phyloP scores from a whole-genome alignment of 2,113 vertebrate species.

The Colistium nudipinnis region DNA sequence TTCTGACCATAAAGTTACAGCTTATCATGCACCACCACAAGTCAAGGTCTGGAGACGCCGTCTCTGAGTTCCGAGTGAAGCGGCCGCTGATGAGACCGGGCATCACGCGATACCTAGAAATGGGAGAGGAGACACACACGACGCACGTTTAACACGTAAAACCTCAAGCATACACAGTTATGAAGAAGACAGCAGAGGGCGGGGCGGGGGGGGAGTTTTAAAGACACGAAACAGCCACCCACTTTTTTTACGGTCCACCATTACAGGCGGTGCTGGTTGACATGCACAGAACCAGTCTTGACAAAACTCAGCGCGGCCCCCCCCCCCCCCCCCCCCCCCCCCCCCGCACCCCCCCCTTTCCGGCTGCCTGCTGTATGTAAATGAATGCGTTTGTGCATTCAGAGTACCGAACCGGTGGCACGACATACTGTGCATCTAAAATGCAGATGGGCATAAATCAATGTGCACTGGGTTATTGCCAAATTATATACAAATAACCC shows the following conservation, averaged over 20 bases:
- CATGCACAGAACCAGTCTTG: not conserved
- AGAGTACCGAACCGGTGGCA: conserved; percentile 4
- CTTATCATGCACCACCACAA: no score
- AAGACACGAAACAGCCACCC: not conserved
- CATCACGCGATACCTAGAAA: no score
- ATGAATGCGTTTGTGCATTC: conserved; percentile 11
- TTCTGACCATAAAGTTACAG: no score
- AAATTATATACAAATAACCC: conserved; percentile 23
- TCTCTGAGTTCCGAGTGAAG: no score
- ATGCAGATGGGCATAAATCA: conserved; percentile 37
- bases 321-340: not conserved
- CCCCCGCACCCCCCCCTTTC: not conserved
- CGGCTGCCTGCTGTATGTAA: conserved; percentile 11
- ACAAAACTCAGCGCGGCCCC: not conserved
- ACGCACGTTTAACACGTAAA: not conserved
- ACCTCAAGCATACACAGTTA: not conserved
- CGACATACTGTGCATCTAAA: conserved; percentile 19
- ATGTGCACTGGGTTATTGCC: conserved; percentile 5
- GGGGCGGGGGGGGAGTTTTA: not conserved
- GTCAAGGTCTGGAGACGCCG: no score
- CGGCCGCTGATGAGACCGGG: no score
- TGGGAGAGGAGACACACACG: no score
- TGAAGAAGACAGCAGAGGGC: not conserved
- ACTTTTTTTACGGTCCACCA: not conserved
- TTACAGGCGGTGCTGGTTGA: not conserved